Base-by-base conservation (phyloP, 2,888 invertebrate species). In the Sarcophaga variegata region DNA sequence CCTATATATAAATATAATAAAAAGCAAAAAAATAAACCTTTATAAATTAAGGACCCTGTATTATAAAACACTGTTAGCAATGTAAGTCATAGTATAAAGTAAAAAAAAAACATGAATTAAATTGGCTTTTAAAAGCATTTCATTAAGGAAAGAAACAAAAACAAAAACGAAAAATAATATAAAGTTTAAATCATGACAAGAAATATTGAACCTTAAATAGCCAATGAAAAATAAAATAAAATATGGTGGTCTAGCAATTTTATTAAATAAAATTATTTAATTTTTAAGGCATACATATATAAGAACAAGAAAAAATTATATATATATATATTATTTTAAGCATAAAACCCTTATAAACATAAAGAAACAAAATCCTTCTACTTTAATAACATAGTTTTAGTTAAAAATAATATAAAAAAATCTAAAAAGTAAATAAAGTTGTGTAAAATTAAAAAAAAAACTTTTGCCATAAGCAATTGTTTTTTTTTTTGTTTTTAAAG, bases 161-260 rank as follows among this genome's bases (percentile, higher is more conserved):
- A 77, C 22, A 66, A 66, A 60, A 25, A 49, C 66, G 69, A 63
- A 72, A 81, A 74, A 85, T 54, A 75, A 74, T 60, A 69, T 83
- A 12, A 88, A 75, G 79, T 89, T 88, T 88, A 77, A 83, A 89
- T 81, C 88, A 79, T 86, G 17, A 37, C 20, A 74, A 79, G 66
- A 70, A 81, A 77, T 70, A 83, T 72, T 49, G 49, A 76, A 76
- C 64, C 14, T 76, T 70, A 84, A 79, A 89, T 88, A 89, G 89
- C 88, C 88, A 89, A 89, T 86, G 81, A 88, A 83, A 85, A 82
- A 74, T 54, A 69, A 64, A 6, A 37, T 37, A 37, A 90, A 90
- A 89, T 90, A 91, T 90, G 90, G 90, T 92, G 92, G 87, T 87
- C 92, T 92, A 92, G 91, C 91, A 91, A 91, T 92, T 92, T 92